Evolutionary conservation across 2,888 invertebrate species (phyloP).

Genomic region (Xylota sylvarum): DNA sequence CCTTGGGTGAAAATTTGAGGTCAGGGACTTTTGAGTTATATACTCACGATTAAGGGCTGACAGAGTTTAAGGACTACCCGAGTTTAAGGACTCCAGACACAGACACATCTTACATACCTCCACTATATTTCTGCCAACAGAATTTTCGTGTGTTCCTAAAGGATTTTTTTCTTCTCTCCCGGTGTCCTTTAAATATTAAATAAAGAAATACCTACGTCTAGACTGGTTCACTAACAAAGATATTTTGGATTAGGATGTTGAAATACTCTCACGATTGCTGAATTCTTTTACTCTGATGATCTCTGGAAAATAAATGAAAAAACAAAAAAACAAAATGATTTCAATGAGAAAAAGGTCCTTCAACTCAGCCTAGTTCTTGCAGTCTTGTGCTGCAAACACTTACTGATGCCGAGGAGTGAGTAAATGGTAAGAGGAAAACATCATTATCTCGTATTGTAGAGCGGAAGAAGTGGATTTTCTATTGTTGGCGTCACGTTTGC

Average conservation of each 20-base stretch:
- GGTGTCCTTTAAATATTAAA: background rate
- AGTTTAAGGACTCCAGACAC: background rate
- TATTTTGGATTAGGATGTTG: slow-evolving; percentile 20
- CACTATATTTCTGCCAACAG: background rate
- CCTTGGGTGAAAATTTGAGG: slow-evolving; percentile 46
- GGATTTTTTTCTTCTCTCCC: slow-evolving; percentile 18
- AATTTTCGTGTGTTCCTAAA: slow-evolving; percentile 30
- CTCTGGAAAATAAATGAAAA: background rate
- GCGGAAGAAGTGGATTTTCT: slow-evolving; percentile 56
- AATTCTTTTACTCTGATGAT: background rate
- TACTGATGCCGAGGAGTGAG: slow-evolving; percentile 17
- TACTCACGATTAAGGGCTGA: background rate
- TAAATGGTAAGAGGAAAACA: slow-evolving; percentile 7
- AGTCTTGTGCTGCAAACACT: slow-evolving; percentile 38
- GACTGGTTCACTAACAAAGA: slow-evolving; percentile 30
- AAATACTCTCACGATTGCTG: slow-evolving; percentile 30
- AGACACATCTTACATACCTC: background rate
- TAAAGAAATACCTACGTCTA: slow-evolving; percentile 42
- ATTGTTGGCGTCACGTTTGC: slow-evolving; percentile 74
- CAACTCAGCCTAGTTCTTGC: slow-evolving; percentile 68
- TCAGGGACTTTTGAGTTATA: slow-evolving; percentile 60
- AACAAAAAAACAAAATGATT: background rate
- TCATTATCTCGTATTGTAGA: slow-evolving; percentile 53
- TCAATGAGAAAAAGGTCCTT: slow-evolving; percentile 57
- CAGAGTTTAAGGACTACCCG: slow-evolving; percentile 22